These are phyloP conservation scores for Diglossa brunneiventris DNA, from an alignment of 2,113 vertebrate genomes.

Conservation along the genomic window DNA sequence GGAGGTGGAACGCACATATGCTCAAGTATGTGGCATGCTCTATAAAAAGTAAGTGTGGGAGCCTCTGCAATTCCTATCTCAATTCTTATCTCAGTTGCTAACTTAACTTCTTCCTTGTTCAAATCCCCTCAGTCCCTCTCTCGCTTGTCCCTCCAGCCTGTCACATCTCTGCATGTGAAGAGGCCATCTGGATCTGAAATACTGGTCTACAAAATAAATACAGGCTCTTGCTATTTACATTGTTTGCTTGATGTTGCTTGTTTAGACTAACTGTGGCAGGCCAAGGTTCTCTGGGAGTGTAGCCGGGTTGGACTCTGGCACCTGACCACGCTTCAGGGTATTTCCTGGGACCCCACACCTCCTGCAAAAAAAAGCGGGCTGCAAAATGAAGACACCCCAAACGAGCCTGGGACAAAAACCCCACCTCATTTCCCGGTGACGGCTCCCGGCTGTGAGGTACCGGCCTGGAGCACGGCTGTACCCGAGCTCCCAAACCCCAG, in stretches of 20 bases:
- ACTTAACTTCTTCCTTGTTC: neutral
- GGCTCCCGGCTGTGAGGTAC: too few relatives aligned
- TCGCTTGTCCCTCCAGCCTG: neutral
- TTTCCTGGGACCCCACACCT: neutral
- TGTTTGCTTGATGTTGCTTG: neutral
- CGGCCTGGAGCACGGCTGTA: too few relatives aligned
- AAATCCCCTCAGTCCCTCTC: neutral
- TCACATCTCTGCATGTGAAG: neutral
- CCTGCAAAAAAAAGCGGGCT: neutral
- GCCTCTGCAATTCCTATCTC: neutral
- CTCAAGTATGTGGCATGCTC: neutral
- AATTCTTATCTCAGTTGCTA: neutral
- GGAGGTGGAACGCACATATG: neutral
- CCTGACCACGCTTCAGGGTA: fast-evolving
- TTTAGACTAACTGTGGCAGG: neutral
- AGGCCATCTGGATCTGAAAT: neutral
- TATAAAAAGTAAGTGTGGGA: slow-evolving; percentile 12
- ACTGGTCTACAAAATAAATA: neutral
- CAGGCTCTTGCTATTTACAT: neutral
- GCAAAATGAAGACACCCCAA: neutral
- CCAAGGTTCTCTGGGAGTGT: neutral
- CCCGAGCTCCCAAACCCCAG: neutral
- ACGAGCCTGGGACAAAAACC: neutral
- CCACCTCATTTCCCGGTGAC: neutral
- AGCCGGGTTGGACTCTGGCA: neutral